These are phyloP conservation scores for Pantherophis alleghaniensis DNA, from an alignment of 2,797 vertebrate species.

Conservation along the genomic window DNA sequence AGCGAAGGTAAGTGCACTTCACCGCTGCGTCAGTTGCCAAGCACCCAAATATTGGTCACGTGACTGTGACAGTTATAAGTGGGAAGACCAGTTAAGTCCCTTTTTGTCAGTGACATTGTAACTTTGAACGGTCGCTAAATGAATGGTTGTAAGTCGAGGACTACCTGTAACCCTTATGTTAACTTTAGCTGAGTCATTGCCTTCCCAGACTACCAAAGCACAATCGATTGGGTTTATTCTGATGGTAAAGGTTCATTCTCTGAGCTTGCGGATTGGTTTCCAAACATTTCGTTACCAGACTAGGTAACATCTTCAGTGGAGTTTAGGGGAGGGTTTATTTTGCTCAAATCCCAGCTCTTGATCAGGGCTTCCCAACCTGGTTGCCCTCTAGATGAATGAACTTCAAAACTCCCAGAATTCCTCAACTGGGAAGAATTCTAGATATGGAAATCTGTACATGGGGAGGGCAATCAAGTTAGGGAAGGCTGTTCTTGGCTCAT, in stretches of 20 bases:
- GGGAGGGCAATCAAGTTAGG: not conserved
- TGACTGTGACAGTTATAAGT: not conserved
- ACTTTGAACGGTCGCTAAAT: not conserved
- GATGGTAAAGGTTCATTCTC: no score
- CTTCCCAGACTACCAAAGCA: not conserved
- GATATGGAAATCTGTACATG: not conserved
- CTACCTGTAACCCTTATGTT: not conserved
- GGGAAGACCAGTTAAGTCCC: not conserved
- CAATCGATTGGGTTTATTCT: not conserved
- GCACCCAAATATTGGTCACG: not conserved
- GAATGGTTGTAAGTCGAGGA: not conserved
- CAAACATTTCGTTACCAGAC: no score
- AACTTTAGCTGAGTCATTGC: not conserved
- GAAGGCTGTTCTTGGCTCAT: not conserved
- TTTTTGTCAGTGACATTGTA: not conserved
- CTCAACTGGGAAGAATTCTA: not conserved
- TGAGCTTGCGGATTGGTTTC: no score
- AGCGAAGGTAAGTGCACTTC: no score
- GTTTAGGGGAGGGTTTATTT: not conserved
- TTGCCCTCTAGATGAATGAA: not conserved
- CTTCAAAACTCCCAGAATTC: not conserved
- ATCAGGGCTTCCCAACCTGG: not conserved
- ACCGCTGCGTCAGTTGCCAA: not conserved
- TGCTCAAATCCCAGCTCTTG: not conserved
- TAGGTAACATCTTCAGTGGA: no score